Evolutionary conservation across 2,888 invertebrate species (phyloP).

Genomic region (Clusia tigrina): DNA sequence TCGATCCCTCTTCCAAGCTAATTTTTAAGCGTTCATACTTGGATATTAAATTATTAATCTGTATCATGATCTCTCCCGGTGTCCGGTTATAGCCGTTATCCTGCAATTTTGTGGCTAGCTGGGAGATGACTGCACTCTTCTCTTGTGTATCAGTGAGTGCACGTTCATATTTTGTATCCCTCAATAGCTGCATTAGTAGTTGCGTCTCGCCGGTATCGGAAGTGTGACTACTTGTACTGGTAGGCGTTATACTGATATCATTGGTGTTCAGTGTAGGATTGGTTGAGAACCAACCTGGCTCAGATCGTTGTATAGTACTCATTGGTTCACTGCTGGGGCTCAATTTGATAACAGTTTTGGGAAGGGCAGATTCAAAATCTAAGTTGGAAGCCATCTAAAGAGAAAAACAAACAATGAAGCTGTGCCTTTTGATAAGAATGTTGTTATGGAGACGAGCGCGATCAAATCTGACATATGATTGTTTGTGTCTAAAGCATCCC

Average conservation of each 20-base stretch:
- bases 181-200: slow-evolving; percentile 69
- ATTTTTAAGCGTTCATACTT: slow-evolving; percentile 70
- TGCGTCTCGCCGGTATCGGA: slow-evolving; percentile 71
- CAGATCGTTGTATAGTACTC: too few relatives aligned
- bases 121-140: slow-evolving; percentile 69
- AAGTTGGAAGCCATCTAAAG: too few relatives aligned
- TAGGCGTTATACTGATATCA: too few relatives aligned
- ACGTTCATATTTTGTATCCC: slow-evolving; percentile 69
- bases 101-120: slow-evolving; percentile 69
- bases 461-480: too few relatives aligned
- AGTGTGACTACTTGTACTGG: slow-evolving; percentile 70
- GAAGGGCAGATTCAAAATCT: too few relatives aligned
- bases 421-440: too few relatives aligned
- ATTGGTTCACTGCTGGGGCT: not conserved
- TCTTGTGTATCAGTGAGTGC: slow-evolving; percentile 69
- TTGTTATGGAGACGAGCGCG: too few relatives aligned
- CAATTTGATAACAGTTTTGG: too few relatives aligned
- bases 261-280: slow-evolving; percentile 46
- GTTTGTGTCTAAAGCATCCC: too few relatives aligned
- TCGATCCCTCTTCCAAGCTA: slow-evolving; percentile 65
- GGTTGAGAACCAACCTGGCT: slow-evolving; percentile 53
- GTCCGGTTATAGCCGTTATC: slow-evolving; percentile 69
- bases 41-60: slow-evolving; percentile 70
- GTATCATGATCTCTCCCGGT: slow-evolving; percentile 70
- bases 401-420: too few relatives aligned